A percentile compares a stretch with the other conserved stretches of the same genome.
Conservation (phyloP, 2,113 vertebrate species). For the Otolemur garnettii region DNA sequence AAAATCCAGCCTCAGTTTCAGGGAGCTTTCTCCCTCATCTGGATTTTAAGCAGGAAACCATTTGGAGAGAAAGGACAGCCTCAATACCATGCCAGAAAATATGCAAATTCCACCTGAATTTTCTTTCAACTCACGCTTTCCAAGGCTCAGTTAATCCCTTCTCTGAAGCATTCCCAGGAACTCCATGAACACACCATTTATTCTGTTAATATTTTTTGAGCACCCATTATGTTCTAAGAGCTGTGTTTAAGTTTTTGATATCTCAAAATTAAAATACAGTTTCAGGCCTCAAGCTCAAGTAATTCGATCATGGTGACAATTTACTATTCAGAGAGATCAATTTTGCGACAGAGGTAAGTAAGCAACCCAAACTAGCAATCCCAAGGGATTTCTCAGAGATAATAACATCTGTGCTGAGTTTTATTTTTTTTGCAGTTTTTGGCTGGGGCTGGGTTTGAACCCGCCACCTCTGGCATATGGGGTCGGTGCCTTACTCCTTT, state of each 20-base stretch:
- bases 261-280: constrained; percentile 54
- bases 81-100: constrained; percentile 4
- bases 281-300: neutral
- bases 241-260: constrained; percentile 45
- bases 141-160: constrained; percentile 3
- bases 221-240: neutral
- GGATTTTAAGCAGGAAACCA: constrained; percentile 27
- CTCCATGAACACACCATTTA: neutral
- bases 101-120: neutral
- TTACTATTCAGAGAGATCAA: neutral
- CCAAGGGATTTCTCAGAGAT: neutral
- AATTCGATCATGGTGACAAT: neutral
- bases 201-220: constrained; percentile 43
- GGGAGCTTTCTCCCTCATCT: neutral
- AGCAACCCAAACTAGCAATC: constrained; percentile 4
- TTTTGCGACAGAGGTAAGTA: neutral
- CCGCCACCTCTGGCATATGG: no score
- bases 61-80: neutral
- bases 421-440: neutral
- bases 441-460: no score
- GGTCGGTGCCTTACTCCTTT: no score
- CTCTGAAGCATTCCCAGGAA: constrained; percentile 48
- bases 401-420: neutral
- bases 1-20: constrained; percentile 15
- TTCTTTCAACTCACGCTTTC: constrained; percentile 11